These are phyloP conservation scores for Ciconia maguari DNA, from an alignment of 2,113 vertebrate genomes.

Conservation along the genomic window DNA sequence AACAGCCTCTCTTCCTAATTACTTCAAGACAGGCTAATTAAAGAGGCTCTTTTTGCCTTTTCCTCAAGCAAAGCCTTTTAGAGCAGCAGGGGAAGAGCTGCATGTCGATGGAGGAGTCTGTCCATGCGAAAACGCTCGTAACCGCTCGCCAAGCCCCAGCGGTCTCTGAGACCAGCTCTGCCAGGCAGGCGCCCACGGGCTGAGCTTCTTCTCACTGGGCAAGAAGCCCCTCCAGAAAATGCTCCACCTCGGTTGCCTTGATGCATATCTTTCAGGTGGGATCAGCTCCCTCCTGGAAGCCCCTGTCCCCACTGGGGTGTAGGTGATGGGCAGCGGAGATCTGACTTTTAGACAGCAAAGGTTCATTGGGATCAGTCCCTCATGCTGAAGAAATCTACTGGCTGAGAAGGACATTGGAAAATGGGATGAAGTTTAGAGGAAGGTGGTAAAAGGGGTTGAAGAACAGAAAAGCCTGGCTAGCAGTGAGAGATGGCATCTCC, in stretches of 20 bases:
- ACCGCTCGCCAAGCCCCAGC: background rate
- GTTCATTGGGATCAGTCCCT: background rate
- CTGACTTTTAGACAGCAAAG: background rate
- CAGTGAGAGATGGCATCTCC: background rate
- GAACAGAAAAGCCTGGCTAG: background rate
- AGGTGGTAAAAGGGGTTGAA: background rate
- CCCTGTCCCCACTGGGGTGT: background rate
- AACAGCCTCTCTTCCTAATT: background rate
- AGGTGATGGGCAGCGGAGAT: background rate
- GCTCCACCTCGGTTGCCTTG: background rate
- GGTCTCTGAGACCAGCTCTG: background rate
- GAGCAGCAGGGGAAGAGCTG: background rate
- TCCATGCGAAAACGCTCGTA: rapidly evolving
- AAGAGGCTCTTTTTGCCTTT: background rate
- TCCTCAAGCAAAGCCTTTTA: background rate
- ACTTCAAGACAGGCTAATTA: background rate
- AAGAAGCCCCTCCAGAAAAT: background rate
- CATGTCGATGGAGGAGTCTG: background rate
- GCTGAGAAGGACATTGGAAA: background rate
- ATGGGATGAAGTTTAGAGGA: background rate
- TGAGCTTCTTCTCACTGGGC: background rate
- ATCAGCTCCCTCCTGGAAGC: background rate
- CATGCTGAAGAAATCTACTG: background rate
- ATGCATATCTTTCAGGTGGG: background rate
- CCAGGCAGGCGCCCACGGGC: background rate